These are phyloP conservation scores for Mus spretus DNA, from an alignment of 2,797 vertebrate genomes.

Conservation along the genomic window DNA sequence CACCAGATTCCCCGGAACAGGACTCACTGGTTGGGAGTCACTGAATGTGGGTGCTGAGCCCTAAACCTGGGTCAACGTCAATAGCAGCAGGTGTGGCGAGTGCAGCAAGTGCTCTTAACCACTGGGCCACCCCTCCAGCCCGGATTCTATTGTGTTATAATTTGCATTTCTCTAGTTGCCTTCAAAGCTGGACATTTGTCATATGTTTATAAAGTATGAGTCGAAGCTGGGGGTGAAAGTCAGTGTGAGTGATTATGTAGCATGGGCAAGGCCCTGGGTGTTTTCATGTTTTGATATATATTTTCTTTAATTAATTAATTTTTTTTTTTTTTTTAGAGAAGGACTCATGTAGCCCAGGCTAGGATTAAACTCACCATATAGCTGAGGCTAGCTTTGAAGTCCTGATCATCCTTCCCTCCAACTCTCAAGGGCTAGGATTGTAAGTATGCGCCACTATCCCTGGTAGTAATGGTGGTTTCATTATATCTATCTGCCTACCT, in stretches of 20 bases:
- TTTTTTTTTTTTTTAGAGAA: background rate
- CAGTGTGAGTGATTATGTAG: background rate
- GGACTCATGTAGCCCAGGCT: background rate
- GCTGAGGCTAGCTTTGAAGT: background rate
- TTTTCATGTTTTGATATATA: background rate
- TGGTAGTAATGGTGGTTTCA: background rate
- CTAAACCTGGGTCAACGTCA: background rate
- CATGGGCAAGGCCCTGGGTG: background rate
- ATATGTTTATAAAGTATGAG: background rate
- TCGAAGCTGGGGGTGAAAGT: background rate
- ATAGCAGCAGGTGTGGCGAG: background rate
- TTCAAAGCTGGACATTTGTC: background rate
- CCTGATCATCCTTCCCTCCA: background rate
- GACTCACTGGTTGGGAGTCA: background rate
- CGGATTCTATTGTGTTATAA: background rate
- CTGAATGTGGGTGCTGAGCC: background rate
- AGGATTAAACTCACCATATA: background rate
- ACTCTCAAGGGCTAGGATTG: background rate
- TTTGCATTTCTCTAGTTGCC: background rate
- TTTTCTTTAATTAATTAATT: background rate
- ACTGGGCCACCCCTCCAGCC: background rate
- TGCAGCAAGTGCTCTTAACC: background rate
- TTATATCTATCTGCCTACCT: background rate
- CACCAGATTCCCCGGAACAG: background rate
- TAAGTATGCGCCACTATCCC: background rate